Conservation (phyloP, 2,888 invertebrate genomes). For the Himalopsyche anomala region DNA sequence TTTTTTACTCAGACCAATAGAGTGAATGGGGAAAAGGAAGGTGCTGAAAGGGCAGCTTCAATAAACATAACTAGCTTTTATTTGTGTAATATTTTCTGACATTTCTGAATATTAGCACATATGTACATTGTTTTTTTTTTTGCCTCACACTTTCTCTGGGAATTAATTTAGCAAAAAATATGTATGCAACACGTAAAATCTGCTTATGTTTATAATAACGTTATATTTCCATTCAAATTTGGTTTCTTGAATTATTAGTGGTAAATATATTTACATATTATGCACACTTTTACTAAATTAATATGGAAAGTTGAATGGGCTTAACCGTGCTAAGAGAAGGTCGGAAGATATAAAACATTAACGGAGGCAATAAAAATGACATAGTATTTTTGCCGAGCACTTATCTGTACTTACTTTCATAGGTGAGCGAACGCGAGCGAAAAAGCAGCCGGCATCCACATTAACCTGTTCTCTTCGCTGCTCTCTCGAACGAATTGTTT, state of each 20-base stretch:
- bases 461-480: slow-evolving; percentile 58
- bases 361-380: slow-evolving; percentile 28
- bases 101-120: too few species aligned
- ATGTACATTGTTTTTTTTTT: too few species aligned
- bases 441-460: slow-evolving; percentile 21
- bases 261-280: slow-evolving; percentile 19
- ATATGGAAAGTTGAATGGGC: slow-evolving; percentile 2
- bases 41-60: too few species aligned
- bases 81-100: too few species aligned
- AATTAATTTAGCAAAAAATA: too few species aligned
- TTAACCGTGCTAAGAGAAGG: slow-evolving; percentile 16
- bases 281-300: slow-evolving; percentile 12
- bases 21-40: too few species aligned
- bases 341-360: slow-evolving; percentile 12
- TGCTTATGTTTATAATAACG: too few species aligned
- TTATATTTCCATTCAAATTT: background rate
- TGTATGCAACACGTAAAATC: too few species aligned
- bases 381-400: slow-evolving; percentile 31
- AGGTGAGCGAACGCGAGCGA: slow-evolving; percentile 53
- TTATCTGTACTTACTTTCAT: slow-evolving; percentile 52
- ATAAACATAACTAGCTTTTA: too few species aligned
- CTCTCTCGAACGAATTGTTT: slow-evolving; percentile 59
- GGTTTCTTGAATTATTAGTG: background rate
- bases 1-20: too few species aligned
- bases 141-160: too few species aligned